A percentile compares a stretch with the other conserved stretches of the same genome.
Conservation (phyloP, 2,113 vertebrate species). For the Grallaria varia region DNA sequence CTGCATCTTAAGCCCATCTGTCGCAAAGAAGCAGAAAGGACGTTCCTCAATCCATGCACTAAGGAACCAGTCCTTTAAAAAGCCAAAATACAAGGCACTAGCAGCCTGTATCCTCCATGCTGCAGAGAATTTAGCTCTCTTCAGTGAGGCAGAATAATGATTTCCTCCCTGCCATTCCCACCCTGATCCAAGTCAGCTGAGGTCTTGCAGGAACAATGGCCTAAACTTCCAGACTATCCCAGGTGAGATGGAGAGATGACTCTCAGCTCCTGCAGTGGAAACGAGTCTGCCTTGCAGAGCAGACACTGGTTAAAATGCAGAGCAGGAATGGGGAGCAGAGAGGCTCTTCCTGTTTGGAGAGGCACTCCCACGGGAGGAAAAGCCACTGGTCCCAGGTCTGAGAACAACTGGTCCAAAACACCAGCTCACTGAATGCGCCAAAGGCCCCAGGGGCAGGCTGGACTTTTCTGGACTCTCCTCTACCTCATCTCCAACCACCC, state of each 20-base stretch:
- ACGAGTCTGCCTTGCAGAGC: background rate
- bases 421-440: background rate
- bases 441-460: background rate
- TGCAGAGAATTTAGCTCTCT: background rate
- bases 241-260: accelerated
- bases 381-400: background rate
- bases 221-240: background rate
- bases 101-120: background rate
- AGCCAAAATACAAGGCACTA: background rate
- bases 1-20: background rate
- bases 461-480: background rate
- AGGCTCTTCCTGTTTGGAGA: background rate
- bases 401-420: background rate
- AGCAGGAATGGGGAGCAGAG: background rate
- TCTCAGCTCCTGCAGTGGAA: background rate
- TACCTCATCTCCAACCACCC: background rate
- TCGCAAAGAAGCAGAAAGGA: background rate
- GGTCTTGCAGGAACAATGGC: background rate
- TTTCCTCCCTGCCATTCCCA: background rate
- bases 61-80: background rate
- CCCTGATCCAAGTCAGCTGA: background rate
- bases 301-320: background rate
- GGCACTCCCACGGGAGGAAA: background rate
- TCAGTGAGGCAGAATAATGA: background rate
- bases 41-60: background rate